These are phyloP conservation scores for Galago senegalensis DNA, from an alignment of 2,797 vertebrate species.

Conservation along the genomic window DNA sequence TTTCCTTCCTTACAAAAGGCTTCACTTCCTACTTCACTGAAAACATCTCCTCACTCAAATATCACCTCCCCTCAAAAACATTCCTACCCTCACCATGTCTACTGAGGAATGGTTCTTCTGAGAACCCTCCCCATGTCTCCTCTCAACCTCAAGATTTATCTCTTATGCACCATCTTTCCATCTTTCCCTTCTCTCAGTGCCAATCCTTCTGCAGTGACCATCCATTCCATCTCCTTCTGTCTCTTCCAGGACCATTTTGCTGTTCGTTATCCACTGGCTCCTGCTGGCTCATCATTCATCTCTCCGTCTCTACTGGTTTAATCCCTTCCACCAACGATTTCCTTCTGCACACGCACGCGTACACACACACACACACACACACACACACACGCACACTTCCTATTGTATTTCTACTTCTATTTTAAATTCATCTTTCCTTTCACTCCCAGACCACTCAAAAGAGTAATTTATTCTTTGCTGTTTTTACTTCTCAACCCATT, in stretches of 20 bases:
- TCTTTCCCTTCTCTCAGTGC: neutral
- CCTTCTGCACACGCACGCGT: neutral
- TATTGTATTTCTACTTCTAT: neutral
- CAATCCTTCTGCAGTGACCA: neutral
- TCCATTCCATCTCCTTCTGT: neutral
- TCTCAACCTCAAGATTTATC: neutral
- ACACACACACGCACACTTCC: neutral
- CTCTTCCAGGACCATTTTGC: neutral
- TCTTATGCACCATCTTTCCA: neutral
- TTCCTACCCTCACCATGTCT: neutral
- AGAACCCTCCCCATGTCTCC: neutral
- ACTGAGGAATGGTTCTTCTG: no score
- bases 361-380: neutral
- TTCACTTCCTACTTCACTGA: constrained; percentile 70
- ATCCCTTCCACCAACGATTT: neutral
- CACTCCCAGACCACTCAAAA: neutral
- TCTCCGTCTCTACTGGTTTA: neutral
- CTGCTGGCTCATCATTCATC: neutral
- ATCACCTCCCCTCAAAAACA: constrained; percentile 6
- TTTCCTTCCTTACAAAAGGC: constrained; percentile 63
- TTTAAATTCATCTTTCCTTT: constrained; percentile 28
- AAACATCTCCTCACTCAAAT: neutral
- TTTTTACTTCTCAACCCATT: neutral
- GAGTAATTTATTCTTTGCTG: neutral
- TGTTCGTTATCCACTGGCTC: neutral